Conservation (phyloP, 2,797 vertebrate species). For the Aeoliscus strigatus region DNA sequence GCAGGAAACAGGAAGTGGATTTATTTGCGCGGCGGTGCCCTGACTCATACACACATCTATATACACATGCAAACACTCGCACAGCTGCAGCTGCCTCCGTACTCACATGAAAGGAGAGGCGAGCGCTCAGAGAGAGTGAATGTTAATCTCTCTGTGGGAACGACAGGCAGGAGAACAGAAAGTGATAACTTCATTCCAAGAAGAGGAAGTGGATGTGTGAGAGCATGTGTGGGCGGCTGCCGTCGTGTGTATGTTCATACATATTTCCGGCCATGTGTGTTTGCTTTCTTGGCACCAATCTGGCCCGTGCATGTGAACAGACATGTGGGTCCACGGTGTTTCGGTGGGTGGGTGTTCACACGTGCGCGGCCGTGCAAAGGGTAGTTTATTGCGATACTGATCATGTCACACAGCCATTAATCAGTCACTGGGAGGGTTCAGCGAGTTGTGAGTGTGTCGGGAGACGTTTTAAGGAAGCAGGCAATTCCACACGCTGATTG, state of each 20-base stretch:
- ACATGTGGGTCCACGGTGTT: conserved; percentile 10
- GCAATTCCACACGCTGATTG: conserved; percentile 27
- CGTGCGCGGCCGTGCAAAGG: conserved; percentile 41
- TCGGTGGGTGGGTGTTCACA: conserved; percentile 38
- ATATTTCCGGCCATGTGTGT: conserved; percentile 20
- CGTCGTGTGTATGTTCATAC: conserved; percentile 24
- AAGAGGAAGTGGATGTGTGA: conserved; percentile 50
- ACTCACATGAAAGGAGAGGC: conserved; percentile 62
- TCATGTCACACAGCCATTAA: conserved; percentile 55
- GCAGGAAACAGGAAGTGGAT: conserved; percentile 69
- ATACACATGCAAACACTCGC: conserved; percentile 43
- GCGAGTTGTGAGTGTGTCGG: conserved; percentile 39
- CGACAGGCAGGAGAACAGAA: conserved; percentile 58
- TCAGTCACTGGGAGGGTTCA: conserved; percentile 35
- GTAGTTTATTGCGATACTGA: conserved; percentile 51
- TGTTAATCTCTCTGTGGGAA: conserved; percentile 69
- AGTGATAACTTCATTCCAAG: conserved; percentile 69
- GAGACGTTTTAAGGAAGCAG: conserved; percentile 26
- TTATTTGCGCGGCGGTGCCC: conserved; percentile 55
- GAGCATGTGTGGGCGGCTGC: conserved; percentile 15
- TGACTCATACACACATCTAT: conserved; percentile 35
- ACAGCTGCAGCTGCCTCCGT: conserved; percentile 67
- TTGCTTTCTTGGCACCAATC: conserved; percentile 22
- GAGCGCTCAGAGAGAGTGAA: conserved; percentile 44
- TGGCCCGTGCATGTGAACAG: conserved; percentile 13